Conservation (phyloP, 2,113 vertebrate species). For the Xenopus tropicalis region UCB_Xtro_10.0 CM004447.2:34473001-34473500, state of each 20-base stretch:
- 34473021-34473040: conserved; percentile 85
- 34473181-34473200: conserved; percentile 69
- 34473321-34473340: conserved; percentile 24
- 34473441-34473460: too few species aligned
- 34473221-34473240: conserved; percentile 87
- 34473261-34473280: conserved; percentile 81
- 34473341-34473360: not conserved
- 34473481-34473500: too few species aligned
- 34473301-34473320: conserved; percentile 18
- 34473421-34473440: too few species aligned
- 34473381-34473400: not conserved
- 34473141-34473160: conserved; percentile 87
- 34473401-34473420: too few species aligned
- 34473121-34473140: conserved; percentile 63
- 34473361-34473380: conserved; percentile 7
- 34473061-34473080: conserved; percentile 87
- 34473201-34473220: conserved; percentile 77
- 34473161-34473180: conserved; percentile 72
- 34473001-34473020: conserved; percentile 89
- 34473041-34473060: conserved; percentile 68
- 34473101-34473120: conserved; percentile 60
- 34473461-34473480: too few species aligned
- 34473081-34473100: conserved; percentile 80
- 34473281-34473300: conserved; percentile 61
- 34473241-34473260: conserved; percentile 82